phyloP scores from a whole-genome alignment of 2,113 vertebrate species.

The Phrynocephalus versicolor region DNA sequence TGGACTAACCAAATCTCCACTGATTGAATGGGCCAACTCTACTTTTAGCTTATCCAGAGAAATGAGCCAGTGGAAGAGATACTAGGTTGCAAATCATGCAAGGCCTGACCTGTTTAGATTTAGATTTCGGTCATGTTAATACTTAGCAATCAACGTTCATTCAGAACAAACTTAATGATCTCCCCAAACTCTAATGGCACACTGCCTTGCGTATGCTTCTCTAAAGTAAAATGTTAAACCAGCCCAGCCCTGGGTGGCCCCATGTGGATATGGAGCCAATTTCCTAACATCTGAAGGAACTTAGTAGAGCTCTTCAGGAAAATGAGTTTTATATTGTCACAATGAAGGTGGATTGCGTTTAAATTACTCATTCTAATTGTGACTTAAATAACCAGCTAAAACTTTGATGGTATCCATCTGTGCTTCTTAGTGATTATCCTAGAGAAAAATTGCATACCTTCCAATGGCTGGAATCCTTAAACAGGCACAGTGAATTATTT shows the following conservation, averaged over 20 bases:
- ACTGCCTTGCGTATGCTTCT: neutral
- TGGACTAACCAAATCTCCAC: no score
- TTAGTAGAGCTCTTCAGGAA: conserved; percentile 33
- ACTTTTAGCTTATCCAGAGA: no score
- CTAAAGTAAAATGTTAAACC: conserved; percentile 1
- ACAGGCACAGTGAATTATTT: conserved; percentile 15
- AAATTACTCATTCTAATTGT: conserved; percentile 21
- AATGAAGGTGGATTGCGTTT: conserved; percentile 13
- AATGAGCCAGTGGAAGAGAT: neutral
- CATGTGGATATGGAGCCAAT: conserved; percentile 1
- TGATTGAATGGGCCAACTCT: no score
- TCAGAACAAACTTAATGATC: neutral
- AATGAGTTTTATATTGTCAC: conserved; percentile 57
- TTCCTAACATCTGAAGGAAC: conserved; percentile 19
- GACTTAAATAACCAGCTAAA: conserved; percentile 38
- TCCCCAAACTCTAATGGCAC: neutral
- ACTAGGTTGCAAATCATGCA: neutral
- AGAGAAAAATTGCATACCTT: conserved; percentile 18
- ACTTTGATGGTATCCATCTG: conserved; percentile 29
- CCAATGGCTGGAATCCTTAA: conserved; percentile 1
- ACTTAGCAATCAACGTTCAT: neutral
- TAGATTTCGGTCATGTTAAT: neutral
- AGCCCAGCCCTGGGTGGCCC: neutral
- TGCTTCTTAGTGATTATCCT: conserved; percentile 21
- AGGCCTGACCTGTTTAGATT: neutral